Conservation (phyloP, 2,113 vertebrate genomes). For the Himantopus leucocephalus region DNA sequence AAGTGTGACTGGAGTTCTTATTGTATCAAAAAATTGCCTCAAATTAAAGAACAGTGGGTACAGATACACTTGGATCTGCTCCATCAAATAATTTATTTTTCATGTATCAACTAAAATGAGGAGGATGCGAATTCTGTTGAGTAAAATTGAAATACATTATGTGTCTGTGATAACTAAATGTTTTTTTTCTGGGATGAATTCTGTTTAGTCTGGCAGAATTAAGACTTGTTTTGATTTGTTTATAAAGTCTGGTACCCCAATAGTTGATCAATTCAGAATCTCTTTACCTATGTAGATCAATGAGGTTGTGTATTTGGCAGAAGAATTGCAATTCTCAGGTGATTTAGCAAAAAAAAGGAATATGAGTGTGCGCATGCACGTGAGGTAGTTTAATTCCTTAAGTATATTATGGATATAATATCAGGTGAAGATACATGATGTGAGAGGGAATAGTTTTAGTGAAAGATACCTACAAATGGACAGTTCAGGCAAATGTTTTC, state of each 20-base stretch:
- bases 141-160: background rate
- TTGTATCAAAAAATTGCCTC: background rate
- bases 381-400: background rate
- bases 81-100: conserved; percentile 25
- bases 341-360: background rate
- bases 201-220: background rate
- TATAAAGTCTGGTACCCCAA: background rate
- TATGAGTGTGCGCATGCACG: accelerated
- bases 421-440: background rate
- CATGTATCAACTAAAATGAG: background rate
- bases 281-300: background rate
- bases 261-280: background rate
- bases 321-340: background rate
- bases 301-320: background rate
- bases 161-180: background rate
- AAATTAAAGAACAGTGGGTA: conserved; percentile 42
- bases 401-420: background rate
- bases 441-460: background rate
- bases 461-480: background rate
- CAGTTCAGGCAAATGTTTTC: background rate
- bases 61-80: conserved; percentile 33
- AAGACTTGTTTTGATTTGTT: background rate
- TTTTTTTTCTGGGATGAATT: background rate
- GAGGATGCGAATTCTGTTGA: conserved; percentile 1
- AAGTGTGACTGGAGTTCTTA: conserved; percentile 2